A percentile compares a stretch with the other conserved stretches of the same genome.
Evolutionary conservation across 2,113 vertebrate genomes (phyloP).

Genomic region (Aramus guarauna): DNA sequence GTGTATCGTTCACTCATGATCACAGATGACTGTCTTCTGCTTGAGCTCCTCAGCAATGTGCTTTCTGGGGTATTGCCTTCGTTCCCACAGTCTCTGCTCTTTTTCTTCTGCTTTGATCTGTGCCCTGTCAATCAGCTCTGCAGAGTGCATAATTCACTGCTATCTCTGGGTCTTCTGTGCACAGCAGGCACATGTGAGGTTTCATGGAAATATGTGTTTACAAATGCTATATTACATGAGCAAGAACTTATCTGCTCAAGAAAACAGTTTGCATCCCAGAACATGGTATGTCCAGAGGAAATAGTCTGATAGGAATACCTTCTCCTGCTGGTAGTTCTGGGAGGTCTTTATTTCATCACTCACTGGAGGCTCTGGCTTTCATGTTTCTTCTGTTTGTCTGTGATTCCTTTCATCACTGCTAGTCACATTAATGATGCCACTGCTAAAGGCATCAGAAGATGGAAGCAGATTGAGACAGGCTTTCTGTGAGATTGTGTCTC

Average conservation of each 20-base stretch:
- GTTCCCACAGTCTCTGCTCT: neutral
- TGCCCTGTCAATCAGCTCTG: neutral
- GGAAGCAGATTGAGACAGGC: neutral
- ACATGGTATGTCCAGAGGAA: neutral
- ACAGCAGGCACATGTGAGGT: neutral
- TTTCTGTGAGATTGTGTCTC: neutral
- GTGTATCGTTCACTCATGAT: neutral
- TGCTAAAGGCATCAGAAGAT: neutral
- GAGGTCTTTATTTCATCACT: slow-evolving; percentile 17
- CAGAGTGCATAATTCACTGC: neutral
- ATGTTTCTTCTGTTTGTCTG: neutral
- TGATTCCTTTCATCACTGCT: neutral
- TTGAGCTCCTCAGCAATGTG: neutral
- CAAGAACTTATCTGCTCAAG: neutral
- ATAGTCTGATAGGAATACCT: neutral
- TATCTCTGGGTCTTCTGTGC: neutral
- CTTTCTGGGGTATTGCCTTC: neutral
- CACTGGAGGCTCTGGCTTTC: neutral
- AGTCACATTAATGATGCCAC: neutral
- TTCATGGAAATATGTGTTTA: neutral
- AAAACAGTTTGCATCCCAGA: neutral
- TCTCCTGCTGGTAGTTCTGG: neutral
- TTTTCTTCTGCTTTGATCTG: neutral
- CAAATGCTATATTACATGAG: neutral
- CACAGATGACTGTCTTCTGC: neutral